phyloP scores from a whole-genome alignment of 2,888 invertebrate species.

The Tryphoninae sp. region DNA sequence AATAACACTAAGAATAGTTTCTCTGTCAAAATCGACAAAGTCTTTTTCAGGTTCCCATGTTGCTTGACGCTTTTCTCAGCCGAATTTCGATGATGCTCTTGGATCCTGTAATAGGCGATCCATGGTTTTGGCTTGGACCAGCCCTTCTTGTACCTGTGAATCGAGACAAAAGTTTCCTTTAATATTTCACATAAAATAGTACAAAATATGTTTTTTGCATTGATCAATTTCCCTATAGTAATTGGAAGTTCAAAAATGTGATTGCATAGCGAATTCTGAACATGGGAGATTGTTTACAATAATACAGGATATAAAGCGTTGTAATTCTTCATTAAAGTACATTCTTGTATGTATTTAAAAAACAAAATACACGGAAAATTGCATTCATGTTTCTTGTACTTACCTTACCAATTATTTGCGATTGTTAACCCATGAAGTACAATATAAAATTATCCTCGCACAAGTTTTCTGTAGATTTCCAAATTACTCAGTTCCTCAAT shows the following conservation, averaged over 20 bases:
- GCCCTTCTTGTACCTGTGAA: constrained; percentile 51
- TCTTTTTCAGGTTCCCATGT: constrained; percentile 80
- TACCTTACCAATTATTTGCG: not conserved
- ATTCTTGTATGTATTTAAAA: not conserved
- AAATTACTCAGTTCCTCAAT: not conserved
- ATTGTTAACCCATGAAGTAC: not conserved
- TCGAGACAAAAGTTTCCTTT: not conserved
- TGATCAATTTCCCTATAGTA: not conserved
- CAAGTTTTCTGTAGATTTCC: not conserved
- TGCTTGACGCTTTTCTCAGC: constrained; percentile 74
- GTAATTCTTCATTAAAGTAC: too few relatives aligned
- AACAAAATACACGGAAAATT: not conserved
- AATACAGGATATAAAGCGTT: too few relatives aligned
- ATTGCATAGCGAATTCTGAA: not conserved
- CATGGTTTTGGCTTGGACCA: constrained; percentile 70
- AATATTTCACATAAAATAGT: not conserved
- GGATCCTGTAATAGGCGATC: constrained; percentile 79
- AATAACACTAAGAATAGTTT: constrained; percentile 71
- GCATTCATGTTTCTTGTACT: not conserved
- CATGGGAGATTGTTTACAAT: too few relatives aligned
- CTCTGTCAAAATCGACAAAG: constrained; percentile 73
- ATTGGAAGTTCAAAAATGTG: not conserved
- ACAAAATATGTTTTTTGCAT: not conserved
- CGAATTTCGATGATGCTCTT: constrained; percentile 80
- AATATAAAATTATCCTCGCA: not conserved